These are phyloP conservation scores for Patiria miniata DNA, from an alignment of 35 echinoderm and acorn worm genomes.

Conservation along the genomic window DNA sequence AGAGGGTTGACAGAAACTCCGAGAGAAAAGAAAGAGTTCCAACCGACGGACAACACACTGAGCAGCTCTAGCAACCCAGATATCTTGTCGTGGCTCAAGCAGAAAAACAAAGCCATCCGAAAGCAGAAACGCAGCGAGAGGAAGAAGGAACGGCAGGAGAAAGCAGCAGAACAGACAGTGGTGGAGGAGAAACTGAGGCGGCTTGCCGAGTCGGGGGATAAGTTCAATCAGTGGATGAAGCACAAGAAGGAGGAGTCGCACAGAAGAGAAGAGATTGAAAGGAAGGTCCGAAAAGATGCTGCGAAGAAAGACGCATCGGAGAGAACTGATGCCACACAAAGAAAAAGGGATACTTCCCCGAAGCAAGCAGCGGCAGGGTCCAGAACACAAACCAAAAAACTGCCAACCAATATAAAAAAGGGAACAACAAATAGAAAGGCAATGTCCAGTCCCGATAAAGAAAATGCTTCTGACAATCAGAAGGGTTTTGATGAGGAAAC, in stretches of 20 bases:
- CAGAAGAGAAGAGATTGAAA: not conserved
- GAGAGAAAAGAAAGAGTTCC: slow-evolving; percentile 34
- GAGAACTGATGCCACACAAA: too few species aligned
- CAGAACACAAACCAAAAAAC: too few species aligned
- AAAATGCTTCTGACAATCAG: not conserved
- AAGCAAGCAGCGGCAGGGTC: too few species aligned
- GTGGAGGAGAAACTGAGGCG: slow-evolving; percentile 16
- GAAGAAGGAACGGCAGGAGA: slow-evolving; percentile 48
- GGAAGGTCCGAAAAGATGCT: not conserved
- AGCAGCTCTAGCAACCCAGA: slow-evolving; percentile 50
- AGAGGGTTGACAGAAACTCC: not conserved
- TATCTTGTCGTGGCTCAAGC: slow-evolving; percentile 38
- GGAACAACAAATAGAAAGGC: not conserved
- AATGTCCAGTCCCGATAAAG: not conserved
- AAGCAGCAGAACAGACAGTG: not conserved
- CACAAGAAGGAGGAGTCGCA: slow-evolving; percentile 26
- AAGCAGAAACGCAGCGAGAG: slow-evolving; percentile 28
- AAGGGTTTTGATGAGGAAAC: not conserved
- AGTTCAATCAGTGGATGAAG: slow-evolving; percentile 26
- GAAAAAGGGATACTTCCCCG: too few species aligned
- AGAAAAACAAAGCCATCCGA: slow-evolving; percentile 54
- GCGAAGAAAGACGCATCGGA: too few species aligned
- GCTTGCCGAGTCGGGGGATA: slow-evolving; percentile 36
- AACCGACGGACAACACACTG: slow-evolving; percentile 39
- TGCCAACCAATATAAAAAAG: too few species aligned